Base-by-base conservation (phyloP, 1,140 invertebrate species). In the Dendrolimus punctatus region DNA sequence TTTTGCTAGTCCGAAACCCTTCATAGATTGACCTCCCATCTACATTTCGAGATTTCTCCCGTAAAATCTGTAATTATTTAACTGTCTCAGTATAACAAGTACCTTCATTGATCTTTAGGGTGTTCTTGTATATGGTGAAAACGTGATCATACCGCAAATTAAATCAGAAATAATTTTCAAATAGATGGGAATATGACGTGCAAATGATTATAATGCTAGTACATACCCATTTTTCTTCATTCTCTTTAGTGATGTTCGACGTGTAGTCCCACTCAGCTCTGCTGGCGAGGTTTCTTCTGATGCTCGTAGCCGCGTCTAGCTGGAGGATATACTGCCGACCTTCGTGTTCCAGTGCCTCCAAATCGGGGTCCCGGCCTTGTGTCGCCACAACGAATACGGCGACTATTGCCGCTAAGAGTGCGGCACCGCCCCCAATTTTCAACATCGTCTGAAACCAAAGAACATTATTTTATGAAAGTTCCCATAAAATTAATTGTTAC, bases 161-260 rank as follows among this genome's bases (percentile, higher is more conserved):
- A 23, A 23, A 23, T 23, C 23, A 23, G 23, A 23, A 23, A 23
- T 23, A 3, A 23, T 23, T 23, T 23, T 2, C 1, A 23, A 23
- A 23, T 3, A 23, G 23, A 23, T 23, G 23, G 23, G 23, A 23
- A 23, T 23, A 23, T 23, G 23, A 23, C 23, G 23, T 23, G 23
- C 1, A 23, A 23, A 23, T 23, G 1, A 23, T 23, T 23, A 23
- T 3, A 23, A 23, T 23, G n/a, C n/a, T n/a, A n/a, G n/a, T n/a
- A n/a, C 69, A 64, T 67, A 90, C 89, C 73, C 91, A 90, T 43
- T 79, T 87, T 40, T 88, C 88, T 6, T 92, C 88, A 73, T 94
- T 94, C 42, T 89, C 88, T 52, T 91, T 89, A 2, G 92, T 95
- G 8, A 95, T 88, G 70, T 95, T 93, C 0, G 93, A 93, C 1